phyloP scores from a whole-genome alignment of 1,140 invertebrate species.

The Meteorus sp. region DNA sequence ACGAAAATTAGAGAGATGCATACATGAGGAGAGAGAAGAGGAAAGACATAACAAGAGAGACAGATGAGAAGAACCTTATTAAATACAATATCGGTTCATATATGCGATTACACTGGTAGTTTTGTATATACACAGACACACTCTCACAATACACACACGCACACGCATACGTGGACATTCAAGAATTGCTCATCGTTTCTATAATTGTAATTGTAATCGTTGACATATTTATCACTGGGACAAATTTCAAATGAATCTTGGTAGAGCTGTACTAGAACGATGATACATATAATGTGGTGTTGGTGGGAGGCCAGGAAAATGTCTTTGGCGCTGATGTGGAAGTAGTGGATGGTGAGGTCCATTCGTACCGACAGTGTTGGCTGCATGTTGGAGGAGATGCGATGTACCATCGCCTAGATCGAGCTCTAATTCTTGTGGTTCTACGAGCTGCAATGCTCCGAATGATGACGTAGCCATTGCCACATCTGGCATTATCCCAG shows the following conservation, averaged over 20 bases:
- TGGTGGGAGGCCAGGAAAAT: conserved; percentile 47
- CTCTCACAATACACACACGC: background rate
- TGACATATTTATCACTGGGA: background rate
- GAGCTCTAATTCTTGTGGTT: conserved; percentile 66
- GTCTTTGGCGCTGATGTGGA: conserved; percentile 51
- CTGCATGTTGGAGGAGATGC: conserved; percentile 57
- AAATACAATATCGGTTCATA: no score
- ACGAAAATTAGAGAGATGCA: no score
- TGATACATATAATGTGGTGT: conserved; percentile 52
- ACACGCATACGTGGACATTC: background rate
- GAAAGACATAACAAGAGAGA: background rate
- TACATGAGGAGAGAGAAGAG: background rate
- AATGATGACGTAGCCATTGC: conserved; percentile 83
- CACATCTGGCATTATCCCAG: conserved; percentile 84
- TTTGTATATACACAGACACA: background rate
- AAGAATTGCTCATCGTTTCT: background rate
- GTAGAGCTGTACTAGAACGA: conserved; percentile 49
- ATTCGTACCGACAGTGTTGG: conserved; percentile 40
- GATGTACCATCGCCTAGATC: conserved; percentile 78
- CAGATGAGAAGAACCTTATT: background rate
- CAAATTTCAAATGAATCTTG: conserved; percentile 52
- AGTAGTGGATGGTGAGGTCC: conserved; percentile 46
- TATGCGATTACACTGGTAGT: background rate
- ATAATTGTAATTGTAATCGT: background rate
- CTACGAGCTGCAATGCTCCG: conserved; percentile 70